These are phyloP conservation scores for Listronotus oregonensis DNA, from an alignment of 1,140 invertebrate species.

Conservation along the genomic window DNA sequence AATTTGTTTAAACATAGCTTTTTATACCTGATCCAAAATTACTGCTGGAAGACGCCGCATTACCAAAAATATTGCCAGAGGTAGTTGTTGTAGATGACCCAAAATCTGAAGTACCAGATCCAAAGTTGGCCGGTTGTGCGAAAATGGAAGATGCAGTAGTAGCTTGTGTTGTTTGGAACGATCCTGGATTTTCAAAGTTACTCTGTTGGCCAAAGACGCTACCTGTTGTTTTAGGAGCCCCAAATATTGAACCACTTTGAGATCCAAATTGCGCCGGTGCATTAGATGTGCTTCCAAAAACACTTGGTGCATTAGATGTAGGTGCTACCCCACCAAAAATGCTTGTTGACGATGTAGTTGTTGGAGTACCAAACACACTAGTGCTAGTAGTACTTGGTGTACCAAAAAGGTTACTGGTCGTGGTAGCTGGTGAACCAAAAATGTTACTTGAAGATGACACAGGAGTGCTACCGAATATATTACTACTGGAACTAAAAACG, in stretches of 20 bases:
- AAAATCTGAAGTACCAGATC: slow-evolving; percentile 37
- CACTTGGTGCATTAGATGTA: slow-evolving; percentile 1
- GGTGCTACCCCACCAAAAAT: slow-evolving; percentile 12
- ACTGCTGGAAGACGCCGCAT: slow-evolving; percentile 16
- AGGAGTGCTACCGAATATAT: too few relatives aligned
- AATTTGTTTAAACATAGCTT: too few relatives aligned
- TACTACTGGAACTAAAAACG: background rate
- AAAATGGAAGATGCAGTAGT: slow-evolving; percentile 27
- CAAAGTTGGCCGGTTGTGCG: slow-evolving; percentile 11
- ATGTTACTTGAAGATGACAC: slow-evolving; percentile 7
- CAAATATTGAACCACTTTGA: slow-evolving; percentile 16
- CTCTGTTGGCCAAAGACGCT: slow-evolving; percentile 26
- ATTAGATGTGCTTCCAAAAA: slow-evolving; percentile 1
- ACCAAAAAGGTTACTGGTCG: slow-evolving; percentile 3
- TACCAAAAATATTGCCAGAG: slow-evolving; percentile 29
- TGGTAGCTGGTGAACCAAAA: background rate
- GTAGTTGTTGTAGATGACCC: slow-evolving; percentile 34
- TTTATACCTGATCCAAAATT: slow-evolving; percentile 21
- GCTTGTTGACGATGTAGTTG: slow-evolving; percentile 8
- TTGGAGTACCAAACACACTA: slow-evolving; percentile 5
- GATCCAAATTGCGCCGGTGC: too few relatives aligned
- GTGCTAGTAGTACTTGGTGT: slow-evolving; percentile 3
- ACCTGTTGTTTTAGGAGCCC: slow-evolving; percentile 28
- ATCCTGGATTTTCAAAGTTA: background rate
- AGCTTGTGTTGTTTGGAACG: background rate